Conservation (phyloP, 1,140 invertebrate species). For the Centruroides sculpturatus region DNA sequence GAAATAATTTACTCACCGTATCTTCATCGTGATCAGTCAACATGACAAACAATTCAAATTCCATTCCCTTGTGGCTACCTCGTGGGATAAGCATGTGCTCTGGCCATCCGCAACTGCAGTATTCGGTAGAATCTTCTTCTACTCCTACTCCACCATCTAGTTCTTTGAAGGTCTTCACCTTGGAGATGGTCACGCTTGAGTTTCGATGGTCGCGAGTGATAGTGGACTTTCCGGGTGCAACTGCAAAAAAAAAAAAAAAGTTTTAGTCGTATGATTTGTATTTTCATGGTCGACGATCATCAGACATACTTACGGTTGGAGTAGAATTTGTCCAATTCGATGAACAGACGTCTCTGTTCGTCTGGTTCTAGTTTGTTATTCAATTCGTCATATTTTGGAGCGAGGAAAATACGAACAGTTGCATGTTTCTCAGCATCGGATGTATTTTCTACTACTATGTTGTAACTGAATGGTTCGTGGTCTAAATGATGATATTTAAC, state of each 20-base stretch:
- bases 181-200: conserved; percentile 55
- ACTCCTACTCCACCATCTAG: conserved; percentile 24
- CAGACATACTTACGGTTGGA: conserved; percentile 6
- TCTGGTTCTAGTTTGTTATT: conserved; percentile 2
- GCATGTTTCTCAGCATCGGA: conserved; percentile 26
- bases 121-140: conserved; percentile 18
- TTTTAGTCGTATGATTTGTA: background rate
- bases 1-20: conserved; percentile 22
- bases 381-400: conserved; percentile 8
- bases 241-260: conserved; percentile 22
- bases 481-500: conserved; percentile 17
- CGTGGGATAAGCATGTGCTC: conserved; percentile 66
- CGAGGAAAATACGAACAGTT: conserved; percentile 8
- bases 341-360: conserved; percentile 17
- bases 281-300: background rate
- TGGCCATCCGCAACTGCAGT: conserved; percentile 74
- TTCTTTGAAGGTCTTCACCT: conserved; percentile 41
- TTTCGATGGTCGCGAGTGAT: conserved; percentile 43
- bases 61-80: conserved; percentile 48
- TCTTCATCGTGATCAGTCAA: conserved; percentile 57
- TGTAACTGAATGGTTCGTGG: conserved; percentile 4
- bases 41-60: conserved; percentile 61
- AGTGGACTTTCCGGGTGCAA: conserved; percentile 44
- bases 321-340: conserved; percentile 9
- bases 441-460: conserved; percentile 34